These are phyloP conservation scores for Leptopterna dolabrata DNA, from an alignment of 2,888 invertebrate genomes.

Conservation along the genomic window DNA sequence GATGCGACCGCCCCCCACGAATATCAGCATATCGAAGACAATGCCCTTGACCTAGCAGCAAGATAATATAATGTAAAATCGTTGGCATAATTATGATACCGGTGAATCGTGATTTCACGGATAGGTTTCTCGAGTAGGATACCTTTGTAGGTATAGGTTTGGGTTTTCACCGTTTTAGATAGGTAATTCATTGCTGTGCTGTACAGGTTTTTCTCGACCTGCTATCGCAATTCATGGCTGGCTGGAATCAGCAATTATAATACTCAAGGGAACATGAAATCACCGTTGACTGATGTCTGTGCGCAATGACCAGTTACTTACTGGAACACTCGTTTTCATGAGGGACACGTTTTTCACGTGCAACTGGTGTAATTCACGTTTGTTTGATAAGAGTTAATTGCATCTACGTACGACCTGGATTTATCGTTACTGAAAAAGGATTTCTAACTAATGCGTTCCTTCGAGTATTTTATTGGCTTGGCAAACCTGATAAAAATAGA, in stretches of 20 bases:
- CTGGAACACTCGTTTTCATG: background rate
- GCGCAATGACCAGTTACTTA: background rate
- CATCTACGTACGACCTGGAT: background rate
- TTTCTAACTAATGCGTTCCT: constrained; percentile 1
- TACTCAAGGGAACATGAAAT: background rate
- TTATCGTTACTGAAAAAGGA: background rate
- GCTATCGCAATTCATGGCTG: background rate
- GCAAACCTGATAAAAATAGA: constrained; percentile 41
- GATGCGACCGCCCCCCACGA: no score
- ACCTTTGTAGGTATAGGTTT: no score
- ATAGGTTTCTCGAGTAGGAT: no score
- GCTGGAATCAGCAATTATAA: background rate
- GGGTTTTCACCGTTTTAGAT: no score
- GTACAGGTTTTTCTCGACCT: no score
- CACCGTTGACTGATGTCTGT: background rate
- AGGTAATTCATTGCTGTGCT: no score
- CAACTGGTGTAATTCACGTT: background rate
- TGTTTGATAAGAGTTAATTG: background rate
- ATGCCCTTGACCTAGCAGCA: no score
- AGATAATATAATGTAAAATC: no score
- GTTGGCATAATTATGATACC: no score
- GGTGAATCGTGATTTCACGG: no score
- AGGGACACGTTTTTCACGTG: background rate
- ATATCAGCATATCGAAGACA: no score
- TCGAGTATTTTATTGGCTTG: constrained; percentile 11